Evolutionary conservation across 2,113 vertebrate genomes (phyloP).

Genomic region (Eulacestoma nigropectus): DNA sequence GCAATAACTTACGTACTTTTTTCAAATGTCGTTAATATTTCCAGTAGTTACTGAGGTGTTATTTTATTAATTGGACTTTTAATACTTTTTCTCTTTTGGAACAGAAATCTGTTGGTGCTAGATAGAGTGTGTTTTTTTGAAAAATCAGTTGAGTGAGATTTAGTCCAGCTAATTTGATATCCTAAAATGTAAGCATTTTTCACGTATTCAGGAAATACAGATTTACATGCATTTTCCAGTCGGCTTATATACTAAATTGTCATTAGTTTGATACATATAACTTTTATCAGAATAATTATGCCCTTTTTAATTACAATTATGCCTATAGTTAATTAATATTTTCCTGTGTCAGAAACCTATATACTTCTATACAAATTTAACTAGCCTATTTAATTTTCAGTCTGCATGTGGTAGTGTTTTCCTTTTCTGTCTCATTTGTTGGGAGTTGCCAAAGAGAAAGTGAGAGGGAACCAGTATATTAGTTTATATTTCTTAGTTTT

Average conservation of each 20-base stretch:
- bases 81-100: neutral
- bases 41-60: neutral
- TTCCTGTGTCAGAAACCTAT: neutral
- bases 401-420: neutral
- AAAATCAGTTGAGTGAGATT: neutral
- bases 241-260: neutral
- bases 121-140: neutral
- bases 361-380: neutral
- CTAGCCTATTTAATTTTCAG: neutral
- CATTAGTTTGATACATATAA: neutral
- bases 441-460: neutral
- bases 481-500: neutral
- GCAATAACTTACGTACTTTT: neutral
- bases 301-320: neutral
- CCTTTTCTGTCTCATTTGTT: neutral
- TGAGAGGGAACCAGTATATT: neutral
- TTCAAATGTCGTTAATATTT: neutral
- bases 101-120: neutral
- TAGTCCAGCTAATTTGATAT: neutral
- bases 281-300: neutral
- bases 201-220: neutral
- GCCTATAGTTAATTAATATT: neutral
- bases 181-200: neutral
- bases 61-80: neutral
- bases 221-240: neutral